phyloP scores from a whole-genome alignment of 2,797 vertebrate species.

The Neopelma chrysocephalum region DNA sequence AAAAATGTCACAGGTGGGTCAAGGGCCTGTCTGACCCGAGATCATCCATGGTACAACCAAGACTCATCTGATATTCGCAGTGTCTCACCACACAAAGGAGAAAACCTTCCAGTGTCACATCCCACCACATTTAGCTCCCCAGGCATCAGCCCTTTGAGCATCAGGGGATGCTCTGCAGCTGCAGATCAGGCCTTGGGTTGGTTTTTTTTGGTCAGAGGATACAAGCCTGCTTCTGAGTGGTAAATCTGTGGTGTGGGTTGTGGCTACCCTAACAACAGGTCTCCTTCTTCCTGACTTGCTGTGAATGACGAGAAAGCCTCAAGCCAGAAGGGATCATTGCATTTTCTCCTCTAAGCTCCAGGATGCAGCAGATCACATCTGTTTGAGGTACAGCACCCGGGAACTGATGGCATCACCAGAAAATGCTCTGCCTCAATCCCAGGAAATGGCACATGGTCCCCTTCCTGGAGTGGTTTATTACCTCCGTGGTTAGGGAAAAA shows the following conservation, averaged over 20 bases:
- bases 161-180: background rate
- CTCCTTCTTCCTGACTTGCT: background rate
- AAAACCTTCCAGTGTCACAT: rapidly evolving
- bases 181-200: background rate
- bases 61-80: rapidly evolving
- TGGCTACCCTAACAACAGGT: background rate
- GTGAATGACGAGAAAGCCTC: background rate
- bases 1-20: background rate
- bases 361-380: background rate
- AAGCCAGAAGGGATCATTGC: background rate
- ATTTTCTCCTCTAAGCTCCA: background rate
- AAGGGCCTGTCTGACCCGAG: background rate
- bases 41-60: rapidly evolving
- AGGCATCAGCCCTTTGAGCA: background rate
- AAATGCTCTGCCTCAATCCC: background rate
- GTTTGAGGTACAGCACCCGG: background rate
- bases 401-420: background rate
- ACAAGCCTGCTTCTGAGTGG: background rate
- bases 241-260: background rate
- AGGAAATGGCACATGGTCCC: background rate
- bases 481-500: background rate
- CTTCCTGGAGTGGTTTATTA: background rate
- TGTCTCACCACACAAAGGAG: background rate
- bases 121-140: background rate
- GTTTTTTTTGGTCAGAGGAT: background rate